Evolutionary conservation across 2,888 invertebrate genomes (phyloP), one percentile per base, ranked within the genome.

Genomic region (Drepanosiphum platanoidis): DNA sequence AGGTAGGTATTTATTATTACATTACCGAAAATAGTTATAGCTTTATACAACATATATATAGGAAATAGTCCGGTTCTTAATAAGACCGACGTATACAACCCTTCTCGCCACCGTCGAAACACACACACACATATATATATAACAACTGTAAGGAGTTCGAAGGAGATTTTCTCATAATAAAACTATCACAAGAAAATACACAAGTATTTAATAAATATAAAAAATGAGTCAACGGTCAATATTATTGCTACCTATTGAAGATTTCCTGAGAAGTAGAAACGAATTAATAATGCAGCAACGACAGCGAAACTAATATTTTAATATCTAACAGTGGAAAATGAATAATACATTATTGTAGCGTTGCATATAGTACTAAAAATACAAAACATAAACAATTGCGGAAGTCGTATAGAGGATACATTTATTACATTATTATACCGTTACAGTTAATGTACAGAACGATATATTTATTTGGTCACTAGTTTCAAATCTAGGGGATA

Each of bases 1-100:
- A 71, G 58, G 58, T 61, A 71, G 58, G 58, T 71, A 81, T 81
- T 81, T 81, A 81, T 71, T 81, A 81, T 71, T 71, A 70, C 70
- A 70, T 71, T 79, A 80, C 36, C 70, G 30, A 80, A 80, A 70
- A 70, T 70, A n/a, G 81, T 81, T 61, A 61, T 39, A 70, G 42
- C 52, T 58, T 22, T 22, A 22, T n/a, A 78, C 36, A 27, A 61
- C 30, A 39, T 36, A 42, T 18, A 46, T 68, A 34, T 22, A 34
- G 36, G 15, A 22, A 34, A n/a, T 79, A 8, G 66, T 18, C 46
- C 34, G 18, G 22, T 64, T 78, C 64, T 78, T 78, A 78, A 78
- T 78, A 78, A 78, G 42, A 78, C 27, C 27, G 58, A 61, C 18
- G 15, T 18, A 15, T 39, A 11, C 9, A 36, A 22, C 52, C 15